Base-by-base conservation (phyloP, 2,113 vertebrate species). In the Thinocorus orbignyianus region DNA sequence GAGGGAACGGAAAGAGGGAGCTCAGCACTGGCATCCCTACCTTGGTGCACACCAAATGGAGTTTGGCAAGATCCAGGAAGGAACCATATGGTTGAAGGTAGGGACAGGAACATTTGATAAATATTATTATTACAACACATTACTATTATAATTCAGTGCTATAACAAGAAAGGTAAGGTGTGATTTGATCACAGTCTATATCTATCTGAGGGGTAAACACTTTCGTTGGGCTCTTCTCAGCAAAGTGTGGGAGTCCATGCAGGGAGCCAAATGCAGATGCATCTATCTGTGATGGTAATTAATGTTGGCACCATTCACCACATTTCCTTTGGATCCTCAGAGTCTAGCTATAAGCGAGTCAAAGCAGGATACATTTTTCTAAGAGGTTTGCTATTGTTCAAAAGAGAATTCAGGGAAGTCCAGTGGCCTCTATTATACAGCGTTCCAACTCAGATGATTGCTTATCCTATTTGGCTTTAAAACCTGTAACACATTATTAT, bases 401-500 rank as follows among this genome's bases (percentile, higher is more conserved):
- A 81, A 81, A 89, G 91, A 89, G 65, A 93, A 87, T 87, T 94
- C 54, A 4, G 70, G 84, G 58, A 93, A 95, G 90, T 95, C 94
- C 92, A 82, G 89, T 86, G 92, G 78, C 91, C 78, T 88, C 73
- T 90, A 5, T 85, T 58, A 70, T 4, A 39, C 44, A 77, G 74
- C 62, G 22, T 54, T 96, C 87, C 81, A 82, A 88, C 87, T 93
- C 93, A 90, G 78, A 90, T 88, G 93, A 90, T 58, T 92, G 90
- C 89, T 95, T 94, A 93, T 82, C 84, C 66, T 85, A 65, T 91
- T 94, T 97, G 95, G 96, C 93, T 96, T 94, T 87, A 70, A 94
- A 96, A 97, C 90, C 90, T 95, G 76, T 85, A 88, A 30, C 90
- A 76, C 79, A 77, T 96, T 96, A 95, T 93, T 81, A 81, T 58